phyloP scores from a whole-genome alignment of 1,140 invertebrate genomes.

The Brachionus manjavacas region DNA sequence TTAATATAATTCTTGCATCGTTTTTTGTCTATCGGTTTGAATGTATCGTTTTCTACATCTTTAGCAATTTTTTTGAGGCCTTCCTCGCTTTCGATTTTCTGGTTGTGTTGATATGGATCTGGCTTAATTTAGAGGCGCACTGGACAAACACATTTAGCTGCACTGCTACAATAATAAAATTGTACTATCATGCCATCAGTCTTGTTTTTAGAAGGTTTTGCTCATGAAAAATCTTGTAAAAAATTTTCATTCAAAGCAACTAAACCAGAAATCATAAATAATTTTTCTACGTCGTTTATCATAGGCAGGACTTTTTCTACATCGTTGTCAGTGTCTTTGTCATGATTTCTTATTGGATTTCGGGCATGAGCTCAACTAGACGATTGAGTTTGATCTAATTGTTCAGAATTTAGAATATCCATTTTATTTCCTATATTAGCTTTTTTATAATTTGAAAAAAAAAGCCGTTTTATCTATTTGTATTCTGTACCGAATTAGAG shows the following conservation, averaged over 20 bases:
- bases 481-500: too few species aligned
- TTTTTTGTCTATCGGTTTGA: too few species aligned
- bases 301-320: neutral
- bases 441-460: neutral
- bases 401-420: neutral
- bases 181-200: too few species aligned
- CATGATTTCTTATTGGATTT: neutral
- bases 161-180: too few species aligned
- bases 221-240: neutral
- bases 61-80: too few species aligned
- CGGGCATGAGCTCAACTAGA: neutral
- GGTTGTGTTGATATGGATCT: too few species aligned
- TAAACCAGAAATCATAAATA: neutral
- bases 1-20: too few species aligned
- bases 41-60: too few species aligned
- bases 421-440: neutral
- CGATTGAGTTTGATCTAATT: neutral
- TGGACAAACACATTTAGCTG: too few species aligned
- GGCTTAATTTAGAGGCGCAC: too few species aligned
- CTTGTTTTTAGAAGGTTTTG: neutral
- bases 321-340: neutral
- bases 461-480: too few species aligned
- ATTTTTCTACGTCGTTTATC: neutral
- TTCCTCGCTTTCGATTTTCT: too few species aligned
- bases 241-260: neutral